phyloP scores from a whole-genome alignment of 2,797 vertebrate genomes.

The Simalia tracyae region DNA sequence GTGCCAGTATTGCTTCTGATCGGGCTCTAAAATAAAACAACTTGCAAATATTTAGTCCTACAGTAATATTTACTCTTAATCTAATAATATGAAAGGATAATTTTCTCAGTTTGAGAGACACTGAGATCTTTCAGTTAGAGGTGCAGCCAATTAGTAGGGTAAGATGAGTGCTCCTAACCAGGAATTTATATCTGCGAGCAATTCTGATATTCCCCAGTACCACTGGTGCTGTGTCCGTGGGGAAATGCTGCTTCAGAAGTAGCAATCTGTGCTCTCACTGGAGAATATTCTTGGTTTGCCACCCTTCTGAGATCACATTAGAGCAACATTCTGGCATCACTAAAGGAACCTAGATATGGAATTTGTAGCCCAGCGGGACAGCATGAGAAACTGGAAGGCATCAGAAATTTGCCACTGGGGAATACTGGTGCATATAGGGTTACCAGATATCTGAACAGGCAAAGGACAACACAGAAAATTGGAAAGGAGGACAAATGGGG shows the following conservation, averaged over 20 bases:
- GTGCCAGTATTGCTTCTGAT: background rate
- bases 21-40: background rate
- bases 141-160: background rate
- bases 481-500: background rate
- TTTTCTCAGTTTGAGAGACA: background rate
- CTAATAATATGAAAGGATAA: background rate
- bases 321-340: background rate
- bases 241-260: background rate
- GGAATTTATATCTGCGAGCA: too few relatives aligned
- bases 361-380: background rate
- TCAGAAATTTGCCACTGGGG: background rate
- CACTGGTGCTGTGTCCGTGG: background rate
- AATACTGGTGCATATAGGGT: background rate
- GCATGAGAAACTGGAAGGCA: background rate
- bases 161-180: background rate
- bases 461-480: background rate
- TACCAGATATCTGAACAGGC: background rate
- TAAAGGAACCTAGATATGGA: background rate
- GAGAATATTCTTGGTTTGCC: background rate
- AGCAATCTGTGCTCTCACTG: background rate
- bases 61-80: background rate
- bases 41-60: background rate
- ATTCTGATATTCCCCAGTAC: background rate
- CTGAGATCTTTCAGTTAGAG: background rate
- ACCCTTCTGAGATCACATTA: background rate